phyloP scores from a whole-genome alignment of 23 tunicate species.

The Ascidia mentula region DNA sequence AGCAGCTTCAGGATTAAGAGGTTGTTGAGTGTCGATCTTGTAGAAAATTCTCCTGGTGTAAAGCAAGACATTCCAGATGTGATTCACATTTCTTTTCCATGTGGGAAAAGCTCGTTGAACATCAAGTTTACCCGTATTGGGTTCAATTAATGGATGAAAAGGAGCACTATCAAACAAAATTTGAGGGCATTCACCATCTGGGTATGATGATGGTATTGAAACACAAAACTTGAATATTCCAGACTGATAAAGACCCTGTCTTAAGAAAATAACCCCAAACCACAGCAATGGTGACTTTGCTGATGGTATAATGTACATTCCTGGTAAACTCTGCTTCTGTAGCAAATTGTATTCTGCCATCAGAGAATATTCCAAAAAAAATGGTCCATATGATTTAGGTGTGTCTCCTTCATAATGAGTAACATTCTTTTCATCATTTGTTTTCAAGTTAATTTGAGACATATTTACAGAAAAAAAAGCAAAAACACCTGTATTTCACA shows the following conservation, averaged over 20 bases:
- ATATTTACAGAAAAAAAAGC: not conserved
- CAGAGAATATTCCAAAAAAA: slow-evolving; percentile 85
- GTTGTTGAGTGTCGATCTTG: slow-evolving; percentile 69
- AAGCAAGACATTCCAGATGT: slow-evolving; percentile 82
- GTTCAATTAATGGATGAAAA: slow-evolving; percentile 86
- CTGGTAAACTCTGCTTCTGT: slow-evolving; percentile 74
- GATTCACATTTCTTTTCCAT: slow-evolving; percentile 89
- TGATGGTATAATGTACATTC: slow-evolving; percentile 90
- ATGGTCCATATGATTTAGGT: slow-evolving; percentile 68
- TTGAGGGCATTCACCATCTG: slow-evolving; percentile 88
- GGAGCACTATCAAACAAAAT: slow-evolving; percentile 82
- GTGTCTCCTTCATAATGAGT: not conserved
- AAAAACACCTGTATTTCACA: no score
- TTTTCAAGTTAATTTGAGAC: not conserved
- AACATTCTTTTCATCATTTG: not conserved
- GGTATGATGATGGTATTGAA: slow-evolving; percentile 79
- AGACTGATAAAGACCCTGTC: slow-evolving; percentile 81
- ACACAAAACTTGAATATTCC: slow-evolving; percentile 96
- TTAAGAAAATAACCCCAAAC: slow-evolving; percentile 93
- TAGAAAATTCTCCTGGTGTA: slow-evolving; percentile 77
- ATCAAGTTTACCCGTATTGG: slow-evolving; percentile 71
- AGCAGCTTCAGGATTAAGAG: slow-evolving; percentile 86
- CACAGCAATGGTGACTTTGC: slow-evolving; percentile 88
- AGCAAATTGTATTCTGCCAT: slow-evolving; percentile 89
- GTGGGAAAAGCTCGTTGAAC: slow-evolving; percentile 76